Evolutionary conservation across 1,140 invertebrate species (phyloP).

Genomic region (Hypothenemus hampei): DNA sequence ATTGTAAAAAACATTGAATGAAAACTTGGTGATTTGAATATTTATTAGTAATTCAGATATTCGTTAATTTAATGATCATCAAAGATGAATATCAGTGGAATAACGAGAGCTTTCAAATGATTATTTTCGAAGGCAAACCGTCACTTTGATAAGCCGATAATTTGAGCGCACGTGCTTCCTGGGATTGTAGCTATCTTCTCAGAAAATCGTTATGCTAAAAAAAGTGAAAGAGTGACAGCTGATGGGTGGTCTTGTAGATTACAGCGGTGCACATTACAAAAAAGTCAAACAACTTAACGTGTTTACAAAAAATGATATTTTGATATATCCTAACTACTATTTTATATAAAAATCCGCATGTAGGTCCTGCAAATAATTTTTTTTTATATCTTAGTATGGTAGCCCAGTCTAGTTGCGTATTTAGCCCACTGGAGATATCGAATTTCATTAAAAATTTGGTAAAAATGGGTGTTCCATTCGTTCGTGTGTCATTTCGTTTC

Average conservation of each 20-base stretch:
- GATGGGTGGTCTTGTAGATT: neutral
- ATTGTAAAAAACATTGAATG: too few relatives aligned
- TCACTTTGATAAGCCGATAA: neutral
- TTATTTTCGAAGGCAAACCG: neutral
- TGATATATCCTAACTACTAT: neutral
- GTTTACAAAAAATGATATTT: neutral
- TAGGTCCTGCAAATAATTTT: too few relatives aligned
- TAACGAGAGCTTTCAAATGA: neutral
- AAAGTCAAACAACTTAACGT: neutral
- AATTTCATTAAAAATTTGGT: too few relatives aligned
- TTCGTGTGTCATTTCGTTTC: constrained; percentile 8
- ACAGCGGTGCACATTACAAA: neutral
- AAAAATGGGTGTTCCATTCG: too few relatives aligned
- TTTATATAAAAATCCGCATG: too few relatives aligned
- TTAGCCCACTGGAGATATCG: too few relatives aligned
- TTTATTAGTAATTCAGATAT: too few relatives aligned
- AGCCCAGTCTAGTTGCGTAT: too few relatives aligned
- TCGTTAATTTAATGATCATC: neutral
- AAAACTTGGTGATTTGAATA: too few relatives aligned
- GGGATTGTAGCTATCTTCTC: constrained; percentile 2
- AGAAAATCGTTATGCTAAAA: constrained; percentile 2
- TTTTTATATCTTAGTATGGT: too few relatives aligned
- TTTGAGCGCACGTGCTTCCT: neutral
- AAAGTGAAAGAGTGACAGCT: constrained; percentile 1
- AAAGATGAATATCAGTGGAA: neutral